Evolutionary conservation across 2,113 vertebrate species (phyloP), one percentile per base, ranked within the genome.

Genomic region (Murina feae): DNA sequence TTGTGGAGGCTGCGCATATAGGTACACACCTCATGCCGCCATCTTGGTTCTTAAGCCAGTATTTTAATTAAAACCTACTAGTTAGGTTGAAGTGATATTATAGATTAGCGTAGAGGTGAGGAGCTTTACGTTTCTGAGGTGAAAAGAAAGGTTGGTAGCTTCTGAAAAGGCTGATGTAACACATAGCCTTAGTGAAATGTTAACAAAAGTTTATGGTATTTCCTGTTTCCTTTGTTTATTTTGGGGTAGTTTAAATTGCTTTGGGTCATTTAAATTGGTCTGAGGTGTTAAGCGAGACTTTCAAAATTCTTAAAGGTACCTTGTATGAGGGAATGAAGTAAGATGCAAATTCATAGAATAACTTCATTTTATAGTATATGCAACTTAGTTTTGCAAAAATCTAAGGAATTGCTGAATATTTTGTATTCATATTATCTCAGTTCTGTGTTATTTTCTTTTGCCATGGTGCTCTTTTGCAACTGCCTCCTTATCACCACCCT

Each of bases 321-420:
- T 42, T 78, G 21, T 66, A 20, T 91, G 87, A 87, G 53, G 35
- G 42, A 89, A 18, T 86, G 91, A 81, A 86, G 37, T 88, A 10
- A 85, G 28, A 35, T 87, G 17, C 1, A 60, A 79, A 55, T 85
- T 87, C 12, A 79, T 16, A 96, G 44, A 80, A 58, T 89, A 60
- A 86, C 8, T 93, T 93, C 81, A 51, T 35, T 83, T 94, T 90
- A 80, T 95, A 91, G 39, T 89, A 87, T 74, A 72, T 90, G 18
- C 92, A 78, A 82, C 55, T 82, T 89, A 58, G 32, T 76, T 95
- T 95, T 95, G 49, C 7, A 90, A 42, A 96, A 93, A 82, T 83
- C 4, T 74, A 71, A 89, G 76, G 35, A 85, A 78, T 92, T 80
- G 17, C 68, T 94, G 37, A 85, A 37, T 89, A 86, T 95, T 93